These are phyloP conservation scores for Zhuqinia jingwanae DNA, from an alignment of 2,888 invertebrate genomes.

Conservation along the genomic window DNA sequence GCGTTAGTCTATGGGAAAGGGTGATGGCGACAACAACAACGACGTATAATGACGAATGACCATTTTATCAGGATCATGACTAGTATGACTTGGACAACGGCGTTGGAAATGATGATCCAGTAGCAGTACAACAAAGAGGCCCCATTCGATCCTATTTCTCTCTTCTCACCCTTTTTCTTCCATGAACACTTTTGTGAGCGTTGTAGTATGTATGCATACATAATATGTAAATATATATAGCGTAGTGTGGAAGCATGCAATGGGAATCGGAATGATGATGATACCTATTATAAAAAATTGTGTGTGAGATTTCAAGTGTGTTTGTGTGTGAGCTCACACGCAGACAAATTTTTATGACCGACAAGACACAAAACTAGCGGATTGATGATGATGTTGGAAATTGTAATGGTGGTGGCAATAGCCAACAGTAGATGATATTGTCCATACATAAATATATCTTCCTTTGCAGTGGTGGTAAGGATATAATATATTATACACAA, in stretches of 20 bases:
- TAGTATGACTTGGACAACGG: background rate
- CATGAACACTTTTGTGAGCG: background rate
- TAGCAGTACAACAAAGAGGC: conserved; percentile 28
- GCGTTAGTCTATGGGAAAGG: conserved; percentile 15
- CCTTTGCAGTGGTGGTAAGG: no score
- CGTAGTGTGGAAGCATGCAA: conserved; percentile 24
- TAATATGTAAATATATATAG: no score
- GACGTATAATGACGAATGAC: conserved; percentile 60
- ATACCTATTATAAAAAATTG: conserved; percentile 19
- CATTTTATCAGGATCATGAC: conserved; percentile 43
- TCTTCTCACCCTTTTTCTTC: conserved; percentile 45
- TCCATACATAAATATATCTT: background rate
- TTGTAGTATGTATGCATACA: no score
- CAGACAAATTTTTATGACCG: conserved; percentile 69
- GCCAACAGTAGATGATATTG: background rate
- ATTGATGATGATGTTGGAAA: conserved; percentile 44
- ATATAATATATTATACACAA: no score
- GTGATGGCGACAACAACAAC: conserved; percentile 20
- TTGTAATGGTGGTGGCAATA: background rate
- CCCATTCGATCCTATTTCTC: conserved; percentile 48
- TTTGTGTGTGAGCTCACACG: conserved; percentile 49
- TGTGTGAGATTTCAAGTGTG: conserved; percentile 54
- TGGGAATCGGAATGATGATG: background rate
- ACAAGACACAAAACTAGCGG: conserved; percentile 49
- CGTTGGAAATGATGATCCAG: conserved; percentile 18